Conservation (phyloP, 1,140 invertebrate species). For the Popillia japonica region DNA sequence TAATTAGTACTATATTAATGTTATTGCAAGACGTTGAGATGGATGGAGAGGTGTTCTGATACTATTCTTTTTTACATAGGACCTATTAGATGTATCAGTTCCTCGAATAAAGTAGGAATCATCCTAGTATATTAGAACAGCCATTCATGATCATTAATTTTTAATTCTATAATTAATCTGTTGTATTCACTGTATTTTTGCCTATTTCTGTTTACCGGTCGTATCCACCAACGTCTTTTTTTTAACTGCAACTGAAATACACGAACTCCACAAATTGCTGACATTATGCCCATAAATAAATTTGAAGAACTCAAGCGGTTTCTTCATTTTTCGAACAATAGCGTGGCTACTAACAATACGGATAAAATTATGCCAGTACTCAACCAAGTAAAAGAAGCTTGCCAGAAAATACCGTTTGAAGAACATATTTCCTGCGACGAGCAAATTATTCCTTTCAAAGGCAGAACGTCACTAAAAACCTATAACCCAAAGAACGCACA, state of each 20-base stretch:
- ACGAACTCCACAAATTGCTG: slow-evolving; percentile 46
- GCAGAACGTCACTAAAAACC: slow-evolving; percentile 47
- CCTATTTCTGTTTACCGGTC: neutral
- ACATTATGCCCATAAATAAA: slow-evolving; percentile 50
- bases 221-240: neutral
- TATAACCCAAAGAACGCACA: slow-evolving; percentile 56
- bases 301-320: slow-evolving; percentile 52
- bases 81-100: neutral
- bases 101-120: neutral
- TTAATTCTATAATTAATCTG: neutral
- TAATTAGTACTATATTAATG: neutral
- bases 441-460: slow-evolving; percentile 55
- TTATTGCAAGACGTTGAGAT: neutral
- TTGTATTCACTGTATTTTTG: neutral
- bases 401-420: slow-evolving; percentile 50
- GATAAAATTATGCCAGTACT: slow-evolving; percentile 51
- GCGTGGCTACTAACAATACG: slow-evolving; percentile 35
- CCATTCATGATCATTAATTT: neutral
- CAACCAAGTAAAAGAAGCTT: slow-evolving; percentile 46
- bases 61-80: neutral
- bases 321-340: slow-evolving; percentile 53
- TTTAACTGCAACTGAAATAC: slow-evolving; percentile 36
- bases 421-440: slow-evolving; percentile 54
- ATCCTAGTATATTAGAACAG: neutral
- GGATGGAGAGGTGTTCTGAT: neutral